These are phyloP conservation scores for Sarcoramphus papa DNA, from an alignment of 2,797 vertebrate species.

Conservation along the genomic window DNA sequence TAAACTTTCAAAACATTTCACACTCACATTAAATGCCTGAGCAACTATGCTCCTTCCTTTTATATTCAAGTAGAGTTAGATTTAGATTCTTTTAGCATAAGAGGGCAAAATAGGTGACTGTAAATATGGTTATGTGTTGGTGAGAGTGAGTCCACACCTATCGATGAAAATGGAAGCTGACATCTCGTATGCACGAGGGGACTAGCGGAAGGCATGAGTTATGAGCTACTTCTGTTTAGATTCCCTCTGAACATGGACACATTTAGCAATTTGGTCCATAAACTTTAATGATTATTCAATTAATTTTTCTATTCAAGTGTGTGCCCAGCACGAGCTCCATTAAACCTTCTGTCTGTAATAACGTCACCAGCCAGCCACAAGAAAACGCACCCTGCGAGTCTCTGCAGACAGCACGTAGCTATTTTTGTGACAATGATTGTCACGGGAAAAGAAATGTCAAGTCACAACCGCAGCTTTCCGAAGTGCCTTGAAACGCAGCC, in stretches of 20 bases:
- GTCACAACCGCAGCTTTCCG: neutral
- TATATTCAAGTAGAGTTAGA: neutral
- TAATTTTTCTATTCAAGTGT: neutral
- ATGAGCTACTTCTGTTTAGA: neutral
- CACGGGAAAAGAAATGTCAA: neutral
- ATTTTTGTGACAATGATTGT: neutral
- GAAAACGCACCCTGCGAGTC: accelerated
- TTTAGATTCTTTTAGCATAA: neutral
- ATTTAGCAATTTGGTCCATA: neutral
- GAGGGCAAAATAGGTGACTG: neutral
- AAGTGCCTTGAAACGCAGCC: neutral
- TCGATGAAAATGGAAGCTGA: neutral
- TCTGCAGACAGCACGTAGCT: neutral
- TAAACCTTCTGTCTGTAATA: neutral
- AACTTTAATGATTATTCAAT: neutral
- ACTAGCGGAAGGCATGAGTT: neutral
- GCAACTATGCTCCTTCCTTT: neutral
- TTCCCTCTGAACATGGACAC: neutral
- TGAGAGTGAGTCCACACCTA: neutral
- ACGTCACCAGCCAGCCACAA: neutral
- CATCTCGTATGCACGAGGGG: accelerated
- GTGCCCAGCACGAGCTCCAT: accelerated
- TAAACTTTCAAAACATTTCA: neutral
- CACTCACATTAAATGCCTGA: neutral
- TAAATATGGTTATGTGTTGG: neutral